These are phyloP conservation scores for Murina feae DNA, from an alignment of 2,113 vertebrate genomes.

Conservation along the genomic window DNA sequence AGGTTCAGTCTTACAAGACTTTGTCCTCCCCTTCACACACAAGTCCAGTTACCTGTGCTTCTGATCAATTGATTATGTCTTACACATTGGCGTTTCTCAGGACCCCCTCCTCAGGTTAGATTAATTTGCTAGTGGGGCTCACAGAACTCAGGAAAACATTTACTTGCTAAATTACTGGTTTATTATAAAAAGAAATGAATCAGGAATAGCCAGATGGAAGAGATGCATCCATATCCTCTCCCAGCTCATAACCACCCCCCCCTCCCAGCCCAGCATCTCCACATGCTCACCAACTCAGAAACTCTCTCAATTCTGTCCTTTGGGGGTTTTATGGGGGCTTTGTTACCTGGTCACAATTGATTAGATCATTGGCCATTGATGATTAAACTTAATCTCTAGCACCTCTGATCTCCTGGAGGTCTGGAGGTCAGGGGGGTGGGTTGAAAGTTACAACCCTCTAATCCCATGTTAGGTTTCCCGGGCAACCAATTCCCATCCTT, in stretches of 20 bases:
- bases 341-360: neutral
- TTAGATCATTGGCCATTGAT: neutral
- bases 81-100: neutral
- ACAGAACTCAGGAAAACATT: neutral
- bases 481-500: neutral
- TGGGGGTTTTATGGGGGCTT: neutral
- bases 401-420: neutral
- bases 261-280: neutral
- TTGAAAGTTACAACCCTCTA: neutral
- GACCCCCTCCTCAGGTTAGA: neutral
- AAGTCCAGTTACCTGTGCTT: neutral
- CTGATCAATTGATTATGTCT: neutral
- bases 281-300: neutral
- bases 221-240: neutral
- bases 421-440: neutral
- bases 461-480: neutral
- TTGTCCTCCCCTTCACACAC: neutral
- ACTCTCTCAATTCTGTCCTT: neutral
- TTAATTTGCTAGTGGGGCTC: neutral
- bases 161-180: neutral
- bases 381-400: neutral
- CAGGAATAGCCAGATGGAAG: neutral
- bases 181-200: neutral
- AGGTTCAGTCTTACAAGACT: neutral
- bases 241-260: fast-evolving